Base-by-base conservation (phyloP, 2,113 vertebrate genomes). In the Campylomormyrus numenius region DNA sequence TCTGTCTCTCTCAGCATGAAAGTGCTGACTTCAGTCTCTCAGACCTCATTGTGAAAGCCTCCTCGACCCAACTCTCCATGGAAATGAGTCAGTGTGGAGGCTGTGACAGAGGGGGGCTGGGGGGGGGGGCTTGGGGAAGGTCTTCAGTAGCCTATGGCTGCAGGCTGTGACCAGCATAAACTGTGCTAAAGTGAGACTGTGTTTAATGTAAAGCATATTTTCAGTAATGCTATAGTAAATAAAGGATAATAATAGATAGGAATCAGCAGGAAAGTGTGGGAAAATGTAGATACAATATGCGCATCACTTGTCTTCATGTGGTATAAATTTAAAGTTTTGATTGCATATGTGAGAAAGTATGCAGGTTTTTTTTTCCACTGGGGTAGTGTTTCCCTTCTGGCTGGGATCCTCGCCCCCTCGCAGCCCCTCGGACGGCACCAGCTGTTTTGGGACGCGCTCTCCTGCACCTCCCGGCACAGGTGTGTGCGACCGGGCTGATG, bases 271-370 rank as follows among this genome's bases (percentile, higher is more conserved):
- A 80, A 80, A 39, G 74, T 80, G 46, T 85, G 83, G 83, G 83
- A 45, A 48, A 46, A 50, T 5, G 31, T 39, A 13, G 13, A 86
- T 86, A 5, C 24, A n/a, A 27, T 49, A 27, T 48, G 24, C 10
- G 7, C 46, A 86, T 27, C 19, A 27, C 46, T 45, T 85, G 83
- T 85, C n/a, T 85, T 48, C 83, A 49, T 50, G 24, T 50, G 46
- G 84, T 27, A 24, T 50, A 50, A 86, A 86, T 86, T 86, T 49
- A 21, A 85, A 84, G 21, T 84, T 39, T 21, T 46, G 83, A 45
- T 85, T 45, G 83, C 19, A 48, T 49, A 46, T 27, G n/a, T 86
- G 84, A 86, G 84, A 86, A 86, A 86, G 84, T n/a, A 86, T 49
- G 46, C 83, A 85, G 83, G 84, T 27, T 48, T 87, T 87, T 49